Base-by-base conservation (phyloP, 2,888 invertebrate species). In the Augochlorella aurata region DNA sequence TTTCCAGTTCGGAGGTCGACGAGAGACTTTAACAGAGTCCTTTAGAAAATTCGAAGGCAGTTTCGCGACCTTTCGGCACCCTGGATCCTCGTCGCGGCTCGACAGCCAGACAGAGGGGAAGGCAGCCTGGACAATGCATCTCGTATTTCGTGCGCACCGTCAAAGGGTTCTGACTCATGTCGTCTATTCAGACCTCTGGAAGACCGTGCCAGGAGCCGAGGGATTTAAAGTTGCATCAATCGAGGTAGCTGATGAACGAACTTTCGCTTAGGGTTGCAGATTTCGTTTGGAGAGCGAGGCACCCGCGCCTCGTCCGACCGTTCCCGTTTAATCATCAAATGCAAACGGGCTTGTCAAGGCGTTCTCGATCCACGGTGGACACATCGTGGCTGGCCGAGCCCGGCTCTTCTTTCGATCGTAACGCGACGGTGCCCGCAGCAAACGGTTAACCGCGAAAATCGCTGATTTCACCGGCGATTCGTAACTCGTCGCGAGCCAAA, bases 291-390 rank as follows among this genome's bases (percentile, higher is more conserved):
- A 38, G 38, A 38, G 38, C 38, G 38, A 38, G 38, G 38, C 38
- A 5, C 38, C 38, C 38, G 38, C 38, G 38, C 38, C 38, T 2
- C 38, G 38, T 38, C 5, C 38, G 38, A 38, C 38, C 38, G 38
- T 38, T 38, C 38, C 38, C 82, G 84, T 88, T 90, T 89, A 89
- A 90, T 91, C 89, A 90, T 91, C 89, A 86, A 87, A 91, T 90
- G 90, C 88, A 91, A 91, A 91, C 90, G 85, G 87, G 90, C 88
- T 90, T 90, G 90, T 91, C 90, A 90, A 88, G 84, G 52, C 79
- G 85, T 87, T 90, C 89, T 89, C 83, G 76, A 88, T 47, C 18
- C 14, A 44, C n/a, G 9, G 12, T 8, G 16, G 21, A n/a, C 3
- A 16, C 21, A 65, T 38, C 38, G 50, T 14, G 47, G 21, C 44